Conservation (phyloP, 2,113 vertebrate species). For the Plectropomus leopardus region DNA sequence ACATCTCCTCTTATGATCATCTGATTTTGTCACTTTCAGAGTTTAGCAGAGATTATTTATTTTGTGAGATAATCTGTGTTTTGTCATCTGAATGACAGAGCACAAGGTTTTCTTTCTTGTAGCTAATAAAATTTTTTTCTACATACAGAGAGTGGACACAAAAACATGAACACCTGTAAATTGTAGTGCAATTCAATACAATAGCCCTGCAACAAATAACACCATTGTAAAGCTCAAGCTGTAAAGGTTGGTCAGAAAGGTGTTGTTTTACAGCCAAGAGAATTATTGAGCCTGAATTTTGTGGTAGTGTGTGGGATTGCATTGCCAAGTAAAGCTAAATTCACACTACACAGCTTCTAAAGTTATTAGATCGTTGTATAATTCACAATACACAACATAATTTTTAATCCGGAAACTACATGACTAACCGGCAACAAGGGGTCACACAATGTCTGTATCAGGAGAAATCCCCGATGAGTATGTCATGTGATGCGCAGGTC, state of each 20-base stretch:
- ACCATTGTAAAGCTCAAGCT: not conserved
- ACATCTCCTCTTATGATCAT: not conserved
- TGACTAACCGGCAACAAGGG: too few relatives aligned
- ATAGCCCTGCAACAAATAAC: not conserved
- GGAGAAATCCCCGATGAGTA: too few relatives aligned
- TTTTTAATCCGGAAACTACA: not conserved
- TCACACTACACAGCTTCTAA: too few relatives aligned
- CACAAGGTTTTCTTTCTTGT: not conserved
- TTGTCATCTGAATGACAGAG: not conserved
- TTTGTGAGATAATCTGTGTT: not conserved
- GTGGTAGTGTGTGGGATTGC: not conserved
- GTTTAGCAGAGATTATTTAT: slow-evolving; percentile 24
- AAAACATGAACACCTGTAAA: not conserved
- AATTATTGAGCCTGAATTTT: not conserved
- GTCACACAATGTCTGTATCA: too few relatives aligned
- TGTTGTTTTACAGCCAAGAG: not conserved
- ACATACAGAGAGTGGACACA: not conserved
- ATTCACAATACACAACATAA: not conserved
- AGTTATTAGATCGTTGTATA: too few relatives aligned
- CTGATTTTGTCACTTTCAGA: slow-evolving; percentile 13
- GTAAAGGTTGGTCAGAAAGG: not conserved
- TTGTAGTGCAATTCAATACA: not conserved
- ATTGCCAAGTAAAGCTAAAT: not conserved
- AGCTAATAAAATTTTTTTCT: not conserved
- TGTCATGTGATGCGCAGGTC: too few relatives aligned